Conservation (phyloP, 2,113 vertebrate species). For the Agapornis roseicollis region DNA sequence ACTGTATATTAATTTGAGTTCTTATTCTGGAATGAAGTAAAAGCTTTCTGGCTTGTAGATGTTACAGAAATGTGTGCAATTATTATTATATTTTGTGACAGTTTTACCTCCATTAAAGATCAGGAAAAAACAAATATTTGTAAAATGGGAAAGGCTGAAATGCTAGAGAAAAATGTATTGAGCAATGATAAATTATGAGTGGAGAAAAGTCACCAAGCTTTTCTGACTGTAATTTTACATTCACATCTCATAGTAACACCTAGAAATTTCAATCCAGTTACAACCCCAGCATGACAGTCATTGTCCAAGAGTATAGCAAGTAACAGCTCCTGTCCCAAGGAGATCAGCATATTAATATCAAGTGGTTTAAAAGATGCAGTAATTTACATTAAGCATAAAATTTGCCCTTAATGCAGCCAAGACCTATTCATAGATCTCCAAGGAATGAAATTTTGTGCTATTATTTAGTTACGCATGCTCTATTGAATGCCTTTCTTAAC, state of each 20-base stretch:
- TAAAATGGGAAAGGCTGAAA: constrained; percentile 7
- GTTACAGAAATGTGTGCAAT: neutral
- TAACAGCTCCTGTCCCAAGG: neutral
- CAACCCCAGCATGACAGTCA: neutral
- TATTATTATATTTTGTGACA: neutral
- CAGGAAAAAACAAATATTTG: neutral
- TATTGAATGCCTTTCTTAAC: neutral
- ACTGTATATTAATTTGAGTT: neutral
- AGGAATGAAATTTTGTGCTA: neutral
- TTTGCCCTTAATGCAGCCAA: neutral
- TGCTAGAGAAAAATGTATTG: neutral
- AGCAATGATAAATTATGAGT: neutral
- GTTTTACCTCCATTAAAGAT: constrained; percentile 15
- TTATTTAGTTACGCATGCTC: neutral
- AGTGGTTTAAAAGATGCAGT: neutral
- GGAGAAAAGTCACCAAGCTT: neutral
- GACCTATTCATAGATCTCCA: neutral
- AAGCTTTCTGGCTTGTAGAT: neutral
- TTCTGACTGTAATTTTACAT: neutral
- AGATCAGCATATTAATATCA: neutral
- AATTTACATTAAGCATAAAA: neutral
- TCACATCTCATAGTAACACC: neutral
- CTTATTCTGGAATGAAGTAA: neutral
- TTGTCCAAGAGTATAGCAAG: neutral
- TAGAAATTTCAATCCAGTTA: neutral